phyloP scores from a whole-genome alignment of 2,888 invertebrate species.

The Lasioglossum marginatum region DNA sequence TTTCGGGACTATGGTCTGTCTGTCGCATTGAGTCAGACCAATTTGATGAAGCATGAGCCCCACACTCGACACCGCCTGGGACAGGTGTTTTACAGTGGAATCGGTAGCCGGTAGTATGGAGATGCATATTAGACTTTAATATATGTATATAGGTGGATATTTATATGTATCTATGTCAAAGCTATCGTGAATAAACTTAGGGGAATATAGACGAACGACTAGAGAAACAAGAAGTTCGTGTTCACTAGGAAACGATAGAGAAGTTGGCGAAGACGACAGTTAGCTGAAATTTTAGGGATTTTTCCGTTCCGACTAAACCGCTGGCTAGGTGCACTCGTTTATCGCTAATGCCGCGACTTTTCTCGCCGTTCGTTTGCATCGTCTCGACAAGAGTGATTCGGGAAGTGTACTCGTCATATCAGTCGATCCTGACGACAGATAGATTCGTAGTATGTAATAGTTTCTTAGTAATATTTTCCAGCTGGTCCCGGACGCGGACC shows the following conservation, averaged over 20 bases:
- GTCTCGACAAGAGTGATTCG: not conserved
- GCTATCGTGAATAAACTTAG: slow-evolving; percentile 15
- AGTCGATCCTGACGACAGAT: not conserved
- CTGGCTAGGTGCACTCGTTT: slow-evolving; percentile 42
- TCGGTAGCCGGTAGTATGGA: slow-evolving; percentile 16
- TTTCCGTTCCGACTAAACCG: slow-evolving; percentile 36
- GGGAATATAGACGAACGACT: slow-evolving; percentile 6
- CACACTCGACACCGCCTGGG: not conserved
- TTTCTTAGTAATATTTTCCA: slow-evolving; percentile 39
- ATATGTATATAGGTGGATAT: slow-evolving; percentile 27
- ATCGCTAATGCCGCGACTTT: slow-evolving; percentile 11
- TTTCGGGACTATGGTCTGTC: not conserved
- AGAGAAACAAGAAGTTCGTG: slow-evolving; percentile 4
- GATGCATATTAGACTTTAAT: slow-evolving; percentile 35
- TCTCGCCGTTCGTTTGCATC: not conserved
- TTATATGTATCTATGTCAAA: slow-evolving; percentile 37
- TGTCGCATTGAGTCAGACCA: not conserved
- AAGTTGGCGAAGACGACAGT: not conserved
- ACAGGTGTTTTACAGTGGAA: slow-evolving; percentile 4
- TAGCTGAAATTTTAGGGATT: slow-evolving; percentile 22
- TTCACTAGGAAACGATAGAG: not conserved
- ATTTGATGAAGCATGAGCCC: not conserved
- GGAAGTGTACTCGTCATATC: not conserved
- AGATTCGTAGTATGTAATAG: not conserved
- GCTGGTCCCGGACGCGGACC: not conserved